Conservation (phyloP, 2,888 invertebrate genomes). For the Polyommatus icarus region DNA sequence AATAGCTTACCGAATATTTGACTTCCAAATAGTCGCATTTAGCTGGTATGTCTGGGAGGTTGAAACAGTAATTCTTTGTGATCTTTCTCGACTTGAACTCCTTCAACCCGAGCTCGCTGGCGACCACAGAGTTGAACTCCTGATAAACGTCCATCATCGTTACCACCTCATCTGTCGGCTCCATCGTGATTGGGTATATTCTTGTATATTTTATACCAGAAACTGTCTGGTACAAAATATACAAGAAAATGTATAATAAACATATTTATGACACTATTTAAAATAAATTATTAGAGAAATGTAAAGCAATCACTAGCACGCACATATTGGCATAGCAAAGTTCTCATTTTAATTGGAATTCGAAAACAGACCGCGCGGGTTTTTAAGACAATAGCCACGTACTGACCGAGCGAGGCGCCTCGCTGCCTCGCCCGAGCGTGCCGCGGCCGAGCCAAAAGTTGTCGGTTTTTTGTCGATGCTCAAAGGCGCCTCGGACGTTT, state of each 20-base stretch:
- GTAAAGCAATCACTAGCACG: too few relatives aligned
- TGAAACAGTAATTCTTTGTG: slow-evolving; percentile 93
- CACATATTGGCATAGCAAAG: neutral
- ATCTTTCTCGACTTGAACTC: slow-evolving; percentile 90
- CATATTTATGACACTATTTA: too few relatives aligned
- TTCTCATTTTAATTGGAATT: neutral
- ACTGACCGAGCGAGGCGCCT: too few relatives aligned
- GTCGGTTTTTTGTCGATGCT: too few relatives aligned
- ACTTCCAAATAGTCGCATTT: slow-evolving; percentile 96
- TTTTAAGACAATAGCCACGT: neutral
- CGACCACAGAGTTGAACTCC: slow-evolving; percentile 89
- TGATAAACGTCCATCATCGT: slow-evolving; percentile 91
- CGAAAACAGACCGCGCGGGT: too few relatives aligned
- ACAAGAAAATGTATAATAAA: too few relatives aligned
- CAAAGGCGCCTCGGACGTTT: too few relatives aligned
- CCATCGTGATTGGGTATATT: slow-evolving; percentile 80
- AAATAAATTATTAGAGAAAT: neutral
- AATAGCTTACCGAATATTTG: slow-evolving; percentile 85
- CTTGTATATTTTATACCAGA: too few relatives aligned
- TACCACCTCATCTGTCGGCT: slow-evolving; percentile 83
- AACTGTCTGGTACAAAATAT: slow-evolving; percentile 64
- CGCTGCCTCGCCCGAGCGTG: too few relatives aligned
- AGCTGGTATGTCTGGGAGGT: slow-evolving; percentile 88
- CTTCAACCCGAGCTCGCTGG: slow-evolving; percentile 85
- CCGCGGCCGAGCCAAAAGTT: too few relatives aligned